Base-by-base conservation (phyloP, 2,797 vertebrate species). In the Pangasius larnaudii region DNA sequence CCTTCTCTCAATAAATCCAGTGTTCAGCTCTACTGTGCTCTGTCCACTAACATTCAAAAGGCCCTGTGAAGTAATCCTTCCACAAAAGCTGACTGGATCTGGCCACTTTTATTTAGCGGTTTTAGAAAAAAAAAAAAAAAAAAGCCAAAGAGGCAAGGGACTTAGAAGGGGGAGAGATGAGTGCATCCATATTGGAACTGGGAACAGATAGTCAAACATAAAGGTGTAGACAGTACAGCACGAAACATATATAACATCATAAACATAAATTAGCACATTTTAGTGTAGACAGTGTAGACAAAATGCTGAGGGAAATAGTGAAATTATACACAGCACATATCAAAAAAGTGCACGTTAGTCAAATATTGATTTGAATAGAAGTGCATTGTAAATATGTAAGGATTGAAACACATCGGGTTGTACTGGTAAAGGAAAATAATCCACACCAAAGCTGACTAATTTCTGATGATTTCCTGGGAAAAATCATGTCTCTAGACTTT, bases 31-130 rank as follows among this genome's bases (percentile, higher is more conserved):
- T 33, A 11, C 75, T 33, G 36, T 39, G 61, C 39, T 65, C 81
- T 22, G 1, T 87, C 18, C 56, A 42, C 42, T 16, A 75, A 39
- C 87, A 85, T 53, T 82, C 85, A 77, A 77, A 90, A 86, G 75
- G 79, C 69, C 82, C 78, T 90, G 90, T 91, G 88, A 91, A 90
- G 86, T 90, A 79, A 89, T 88, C 83, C 59, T 84, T 88, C 30
- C 39, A 86, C 85, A 91, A 90, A 89, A 87, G 86, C 89, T 89
- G 90, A 90, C 75, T 84, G 63, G 88, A 90, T 88, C 53, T 80
- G 65, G 81, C 49, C 49, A 82, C 49, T 86, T 91, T 86, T 89
- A 91, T 91, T 92, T 91, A 91, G 78, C 59, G 4, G 39, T 3
- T 71, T 84, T 51, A 56, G 11, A 39, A 42, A 13, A 58, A 14